Evolutionary conservation across 2,113 vertebrate genomes (phyloP).

Genomic region (Pangasianodon hypophthalmus): DNA sequence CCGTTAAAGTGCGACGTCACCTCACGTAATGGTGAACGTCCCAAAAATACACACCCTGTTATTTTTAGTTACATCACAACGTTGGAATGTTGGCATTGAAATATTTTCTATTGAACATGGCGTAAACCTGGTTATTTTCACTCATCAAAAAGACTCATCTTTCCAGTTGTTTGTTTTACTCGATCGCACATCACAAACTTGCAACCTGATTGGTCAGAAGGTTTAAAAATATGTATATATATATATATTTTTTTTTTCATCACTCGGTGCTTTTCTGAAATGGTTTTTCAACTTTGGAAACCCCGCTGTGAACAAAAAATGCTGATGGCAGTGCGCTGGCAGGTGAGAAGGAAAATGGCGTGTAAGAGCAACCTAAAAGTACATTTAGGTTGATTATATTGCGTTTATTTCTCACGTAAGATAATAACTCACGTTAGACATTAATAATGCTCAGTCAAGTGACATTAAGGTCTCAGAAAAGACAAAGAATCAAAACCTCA

Average conservation of each 20-base stretch:
- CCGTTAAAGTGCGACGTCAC: background rate
- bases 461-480: background rate
- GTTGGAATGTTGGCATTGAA: too few relatives aligned
- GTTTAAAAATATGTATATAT: too few relatives aligned
- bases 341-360: background rate
- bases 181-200: background rate
- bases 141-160: too few relatives aligned
- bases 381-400: background rate
- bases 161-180: too few relatives aligned
- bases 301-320: background rate
- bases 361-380: background rate
- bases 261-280: background rate
- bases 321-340: background rate
- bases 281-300: background rate
- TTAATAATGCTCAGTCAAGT: background rate
- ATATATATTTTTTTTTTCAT: too few relatives aligned
- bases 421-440: background rate
- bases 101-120: too few relatives aligned
- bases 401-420: too few relatives aligned
- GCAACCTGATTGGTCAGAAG: slow-evolving; percentile 2
- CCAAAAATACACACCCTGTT: background rate
- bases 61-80: background rate
- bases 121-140: too few relatives aligned
- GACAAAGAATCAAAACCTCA: background rate
- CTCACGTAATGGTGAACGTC: background rate